A percentile compares a stretch with the other conserved stretches of the same genome.
These are phyloP conservation scores for Centropyge bicolor DNA, from an alignment of 2,797 vertebrate genomes.

Conservation along the genomic window DNA sequence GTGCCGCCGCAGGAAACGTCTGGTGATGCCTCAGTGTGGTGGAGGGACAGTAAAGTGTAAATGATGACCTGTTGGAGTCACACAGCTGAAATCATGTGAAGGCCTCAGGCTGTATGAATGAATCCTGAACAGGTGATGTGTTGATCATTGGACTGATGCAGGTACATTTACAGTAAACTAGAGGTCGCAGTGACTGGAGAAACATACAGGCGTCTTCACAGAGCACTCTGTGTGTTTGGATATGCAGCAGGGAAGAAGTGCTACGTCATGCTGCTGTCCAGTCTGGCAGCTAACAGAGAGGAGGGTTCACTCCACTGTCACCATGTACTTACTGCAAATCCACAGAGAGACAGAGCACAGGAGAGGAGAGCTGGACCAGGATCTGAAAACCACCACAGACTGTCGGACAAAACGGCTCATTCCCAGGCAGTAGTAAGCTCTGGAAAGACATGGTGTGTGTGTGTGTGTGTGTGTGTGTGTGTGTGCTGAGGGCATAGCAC, in stretches of 20 bases:
- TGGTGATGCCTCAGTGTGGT: neutral
- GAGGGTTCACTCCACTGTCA: conserved; percentile 67
- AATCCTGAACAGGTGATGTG: neutral
- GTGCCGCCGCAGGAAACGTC: conserved; percentile 24
- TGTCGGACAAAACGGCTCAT: conserved; percentile 44
- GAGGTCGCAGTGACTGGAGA: conserved; percentile 34
- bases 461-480: conserved; percentile 30
- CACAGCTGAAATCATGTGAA: neutral
- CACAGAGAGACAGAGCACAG: conserved; percentile 30
- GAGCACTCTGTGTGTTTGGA: conserved; percentile 28
- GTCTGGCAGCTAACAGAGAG: conserved; percentile 58
- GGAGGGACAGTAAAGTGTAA: neutral
- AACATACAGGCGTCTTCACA: conserved; percentile 12
- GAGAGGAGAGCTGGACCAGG: conserved; percentile 37
- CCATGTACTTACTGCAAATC: conserved; percentile 55
- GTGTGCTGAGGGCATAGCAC: conserved; percentile 72
- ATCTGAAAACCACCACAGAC: conserved; percentile 40
- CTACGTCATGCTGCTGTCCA: conserved; percentile 75
- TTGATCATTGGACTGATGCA: neutral
- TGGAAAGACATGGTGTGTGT: conserved; percentile 43
- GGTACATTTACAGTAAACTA: conserved; percentile 1
- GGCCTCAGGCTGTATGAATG: conserved; percentile 10
- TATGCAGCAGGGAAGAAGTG: conserved; percentile 65
- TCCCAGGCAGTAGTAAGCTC: conserved; percentile 60
- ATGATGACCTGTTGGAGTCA: conserved; percentile 32